These are phyloP conservation scores for Chelonus insularis DNA, from an alignment of 1,140 invertebrate species.

Conservation along the genomic window DNA sequence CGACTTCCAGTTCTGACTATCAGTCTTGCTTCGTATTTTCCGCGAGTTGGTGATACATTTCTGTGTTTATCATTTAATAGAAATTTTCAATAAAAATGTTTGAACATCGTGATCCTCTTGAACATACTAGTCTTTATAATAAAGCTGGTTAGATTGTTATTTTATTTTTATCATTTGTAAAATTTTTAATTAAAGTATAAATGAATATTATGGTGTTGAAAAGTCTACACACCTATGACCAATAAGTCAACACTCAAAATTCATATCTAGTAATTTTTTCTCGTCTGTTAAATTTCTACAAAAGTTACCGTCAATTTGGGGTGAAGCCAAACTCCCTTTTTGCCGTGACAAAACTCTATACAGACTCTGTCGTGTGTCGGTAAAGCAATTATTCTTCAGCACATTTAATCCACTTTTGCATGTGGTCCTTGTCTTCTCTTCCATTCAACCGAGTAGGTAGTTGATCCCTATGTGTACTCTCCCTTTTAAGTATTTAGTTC, in stretches of 20 bases:
- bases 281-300: neutral
- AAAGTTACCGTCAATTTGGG: conserved; percentile 1
- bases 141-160: conserved; percentile 45
- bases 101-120: conserved; percentile 62
- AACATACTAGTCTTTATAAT: conserved; percentile 70
- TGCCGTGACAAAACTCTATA: neutral
- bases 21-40: conserved; percentile 36
- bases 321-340: conserved; percentile 3
- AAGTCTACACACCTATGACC: too few species aligned
- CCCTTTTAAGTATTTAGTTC: conserved; percentile 6
- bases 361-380: conserved; percentile 12
- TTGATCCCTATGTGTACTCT: neutral
- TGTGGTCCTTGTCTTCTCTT: conserved; percentile 13
- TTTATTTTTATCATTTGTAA: neutral
- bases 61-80: neutral
- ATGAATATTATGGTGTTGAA: too few species aligned
- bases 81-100: neutral
- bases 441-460: neutral
- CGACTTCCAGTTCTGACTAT: conserved; percentile 29
- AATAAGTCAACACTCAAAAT: neutral
- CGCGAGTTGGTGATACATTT: conserved; percentile 29
- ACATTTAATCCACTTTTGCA: conserved; percentile 21
- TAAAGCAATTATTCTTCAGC: conserved; percentile 20
- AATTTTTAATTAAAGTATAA: too few species aligned
- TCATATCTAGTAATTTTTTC: neutral